phyloP scores from a whole-genome alignment of 2,113 vertebrate species.

The Gymnogyps californianus region DNA sequence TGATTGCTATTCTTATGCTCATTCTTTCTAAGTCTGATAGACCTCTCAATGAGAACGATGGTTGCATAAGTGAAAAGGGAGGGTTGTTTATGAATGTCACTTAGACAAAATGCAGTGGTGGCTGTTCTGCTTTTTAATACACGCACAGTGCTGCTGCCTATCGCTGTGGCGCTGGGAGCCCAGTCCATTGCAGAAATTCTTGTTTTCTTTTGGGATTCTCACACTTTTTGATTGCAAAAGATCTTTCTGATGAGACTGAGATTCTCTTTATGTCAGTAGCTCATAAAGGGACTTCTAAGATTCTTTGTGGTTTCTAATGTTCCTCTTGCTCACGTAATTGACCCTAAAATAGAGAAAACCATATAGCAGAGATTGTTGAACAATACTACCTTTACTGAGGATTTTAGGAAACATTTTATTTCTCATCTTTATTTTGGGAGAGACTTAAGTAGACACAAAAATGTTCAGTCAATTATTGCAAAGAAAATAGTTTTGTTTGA shows the following conservation, averaged over 20 bases:
- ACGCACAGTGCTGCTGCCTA: background rate
- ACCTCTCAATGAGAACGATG: background rate
- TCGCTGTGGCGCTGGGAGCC: accelerated
- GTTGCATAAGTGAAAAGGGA: background rate
- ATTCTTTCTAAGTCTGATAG: background rate
- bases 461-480: background rate
- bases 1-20: background rate
- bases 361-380: background rate
- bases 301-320: background rate
- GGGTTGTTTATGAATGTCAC: background rate
- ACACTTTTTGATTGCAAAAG: background rate
- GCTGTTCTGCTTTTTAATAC: background rate
- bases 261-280: background rate
- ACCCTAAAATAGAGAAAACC: background rate
- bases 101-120: background rate
- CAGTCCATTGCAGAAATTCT: background rate
- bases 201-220: background rate
- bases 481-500: background rate
- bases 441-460: background rate
- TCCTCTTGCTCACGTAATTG: background rate
- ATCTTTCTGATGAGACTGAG: background rate
- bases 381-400: background rate
- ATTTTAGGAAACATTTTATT: background rate
- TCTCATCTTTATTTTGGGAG: background rate
- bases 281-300: background rate